Evolutionary conservation across 2,113 vertebrate genomes (phyloP), one percentile per base, ranked within the genome.

Genomic region (Chamaetylas fuelleborni): DNA sequence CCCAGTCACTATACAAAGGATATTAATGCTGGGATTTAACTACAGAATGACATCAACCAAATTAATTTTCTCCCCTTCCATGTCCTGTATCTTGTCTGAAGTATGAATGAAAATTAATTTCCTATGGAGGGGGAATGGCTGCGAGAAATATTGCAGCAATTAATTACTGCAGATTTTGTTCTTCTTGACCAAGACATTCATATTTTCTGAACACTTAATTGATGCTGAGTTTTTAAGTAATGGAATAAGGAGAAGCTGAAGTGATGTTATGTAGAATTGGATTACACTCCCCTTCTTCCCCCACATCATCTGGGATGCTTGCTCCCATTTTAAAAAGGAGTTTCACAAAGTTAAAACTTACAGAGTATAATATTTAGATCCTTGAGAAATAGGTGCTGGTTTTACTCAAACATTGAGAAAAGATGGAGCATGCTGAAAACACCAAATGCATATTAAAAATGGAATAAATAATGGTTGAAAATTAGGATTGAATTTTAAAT

Each of bases 71-170:
- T 92, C 26, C 45, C 19, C 25, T 69, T 96, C 71, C 38, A 76
- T 83, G 42, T 88, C 56, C 65, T 91, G 51, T 71, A 65, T 93
- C 89, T 89, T 72, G 58, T 89, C 86, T 82, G 82, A 74, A 81
- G 28, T 48, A 66, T 78, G 88, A 96, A 92, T 89, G 76, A 89
- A 96, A 96, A 96, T 94, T 96, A 95, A 96, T 95, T 95, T 97
- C 91, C 70, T 94, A 81, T 88, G 66, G 72, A 92, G 36, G 28
- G 38, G 53, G 51, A 86, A 82, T 53, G 51, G n/a, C 45, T 88
- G 43, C 5, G 6, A 81, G 61, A 92, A 92, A 74, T 93, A 94
- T 33, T 64, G 72, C 92, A 95, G 71, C 28, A 92, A 93, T 94
- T 96, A 95, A 94, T 94, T 95, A 86, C 18, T 90, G 90, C 88